Conservation (phyloP, 2,888 invertebrate species). For the Tenthredo scrophulariae region DNA sequence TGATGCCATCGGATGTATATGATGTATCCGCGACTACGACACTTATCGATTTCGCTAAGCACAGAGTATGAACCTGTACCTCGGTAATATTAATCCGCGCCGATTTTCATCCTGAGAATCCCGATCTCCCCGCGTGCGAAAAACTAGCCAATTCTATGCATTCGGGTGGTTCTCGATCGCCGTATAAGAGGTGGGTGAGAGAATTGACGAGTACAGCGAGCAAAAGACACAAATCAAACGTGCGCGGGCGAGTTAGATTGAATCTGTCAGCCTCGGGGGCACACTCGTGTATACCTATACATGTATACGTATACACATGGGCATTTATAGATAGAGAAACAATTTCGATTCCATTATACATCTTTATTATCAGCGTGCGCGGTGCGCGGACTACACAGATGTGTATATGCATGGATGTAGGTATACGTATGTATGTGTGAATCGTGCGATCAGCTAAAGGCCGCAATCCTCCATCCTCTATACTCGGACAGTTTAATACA, state of each 20-base stretch:
- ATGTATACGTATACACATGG: conserved; percentile 55
- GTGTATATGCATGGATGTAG: neutral
- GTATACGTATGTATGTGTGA: neutral
- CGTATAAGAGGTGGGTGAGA: neutral
- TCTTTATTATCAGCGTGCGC: conserved; percentile 72
- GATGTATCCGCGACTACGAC: neutral
- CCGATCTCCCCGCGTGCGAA: too few species aligned
- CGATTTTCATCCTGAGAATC: neutral
- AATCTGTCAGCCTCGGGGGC: conserved; percentile 65
- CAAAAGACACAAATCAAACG: conserved; percentile 73
- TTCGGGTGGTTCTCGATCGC: neutral
- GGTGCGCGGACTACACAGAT: neutral
- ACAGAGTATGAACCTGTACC: neutral
- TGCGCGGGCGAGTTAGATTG: conserved; percentile 68
- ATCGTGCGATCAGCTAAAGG: conserved; percentile 57
- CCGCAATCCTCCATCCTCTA: conserved; percentile 64
- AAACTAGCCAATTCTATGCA: neutral
- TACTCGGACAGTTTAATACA: conserved; percentile 73
- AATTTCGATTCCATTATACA: conserved; percentile 77
- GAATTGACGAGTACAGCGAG: conserved; percentile 58
- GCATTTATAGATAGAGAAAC: conserved; percentile 77
- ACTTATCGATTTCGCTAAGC: conserved; percentile 48
- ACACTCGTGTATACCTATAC: neutral
- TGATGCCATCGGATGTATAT: neutral
- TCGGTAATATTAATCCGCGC: too few species aligned